Evolutionary conservation across 2,888 invertebrate genomes (phyloP).

Genomic region (Xanthorhoe designata): DNA sequence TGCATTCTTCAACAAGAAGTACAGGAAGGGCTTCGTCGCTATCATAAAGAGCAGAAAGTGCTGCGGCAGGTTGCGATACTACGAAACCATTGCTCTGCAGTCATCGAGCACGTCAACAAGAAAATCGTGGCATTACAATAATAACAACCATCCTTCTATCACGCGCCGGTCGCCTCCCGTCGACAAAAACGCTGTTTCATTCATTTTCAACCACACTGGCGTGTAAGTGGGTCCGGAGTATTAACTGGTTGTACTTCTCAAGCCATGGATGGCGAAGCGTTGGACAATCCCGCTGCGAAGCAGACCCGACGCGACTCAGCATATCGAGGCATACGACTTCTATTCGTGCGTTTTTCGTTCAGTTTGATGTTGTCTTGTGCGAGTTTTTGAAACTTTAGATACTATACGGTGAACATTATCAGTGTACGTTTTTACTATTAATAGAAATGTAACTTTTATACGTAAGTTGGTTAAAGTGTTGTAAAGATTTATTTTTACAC

Average conservation of each 20-base stretch:
- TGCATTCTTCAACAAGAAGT: constrained; percentile 98
- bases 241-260: constrained; percentile 54
- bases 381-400: constrained; percentile 47
- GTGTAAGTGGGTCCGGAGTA: constrained; percentile 75
- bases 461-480: constrained; percentile 69
- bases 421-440: constrained; percentile 50
- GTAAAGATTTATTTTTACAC: constrained; percentile 76
- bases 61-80: constrained; percentile 93
- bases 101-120: constrained; percentile 94
- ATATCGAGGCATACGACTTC: constrained; percentile 71
- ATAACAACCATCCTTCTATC: constrained; percentile 87
- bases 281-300: constrained; percentile 44
- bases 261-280: constrained; percentile 56
- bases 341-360: constrained; percentile 64
- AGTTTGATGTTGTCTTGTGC: constrained; percentile 77
- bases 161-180: constrained; percentile 83
- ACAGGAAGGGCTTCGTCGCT: constrained; percentile 94
- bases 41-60: constrained; percentile 94
- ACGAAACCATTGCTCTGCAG: constrained; percentile 94
- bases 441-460: constrained; percentile 68
- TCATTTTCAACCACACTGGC: constrained; percentile 90
- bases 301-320: constrained; percentile 58
- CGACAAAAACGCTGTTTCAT: constrained; percentile 81
- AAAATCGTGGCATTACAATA: constrained; percentile 93
- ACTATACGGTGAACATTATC: constrained; percentile 50